These are phyloP conservation scores for Bubo blakistoni DNA, from an alignment of 2,113 vertebrate species.

Conservation along the genomic window DNA sequence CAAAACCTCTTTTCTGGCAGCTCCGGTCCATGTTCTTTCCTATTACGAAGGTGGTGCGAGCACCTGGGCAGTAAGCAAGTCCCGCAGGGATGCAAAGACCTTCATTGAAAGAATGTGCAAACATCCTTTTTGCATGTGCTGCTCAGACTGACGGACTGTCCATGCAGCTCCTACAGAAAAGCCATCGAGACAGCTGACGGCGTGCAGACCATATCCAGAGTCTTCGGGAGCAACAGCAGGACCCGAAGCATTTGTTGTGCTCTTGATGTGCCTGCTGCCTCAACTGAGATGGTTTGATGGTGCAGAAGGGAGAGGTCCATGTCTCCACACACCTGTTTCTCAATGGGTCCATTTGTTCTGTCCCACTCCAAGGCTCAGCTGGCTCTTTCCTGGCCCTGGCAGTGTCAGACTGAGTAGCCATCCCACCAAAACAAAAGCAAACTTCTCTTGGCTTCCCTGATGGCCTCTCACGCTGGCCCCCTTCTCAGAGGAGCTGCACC, in stretches of 20 bases:
- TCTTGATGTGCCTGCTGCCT: not conserved
- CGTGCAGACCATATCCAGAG: not conserved
- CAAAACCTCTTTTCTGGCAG: not conserved
- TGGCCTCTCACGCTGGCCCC: accelerated
- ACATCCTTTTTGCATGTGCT: not conserved
- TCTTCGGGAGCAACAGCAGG: not conserved
- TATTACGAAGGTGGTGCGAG: not conserved
- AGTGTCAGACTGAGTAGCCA: not conserved
- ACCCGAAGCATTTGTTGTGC: not conserved
- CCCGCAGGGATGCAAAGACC: not conserved
- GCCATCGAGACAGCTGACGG: not conserved
- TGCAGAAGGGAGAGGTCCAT: not conserved
- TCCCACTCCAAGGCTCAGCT: not conserved
- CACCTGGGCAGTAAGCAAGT: too few relatives aligned
- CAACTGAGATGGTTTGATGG: not conserved
- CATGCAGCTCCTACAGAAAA: not conserved
- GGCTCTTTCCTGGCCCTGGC: not conserved
- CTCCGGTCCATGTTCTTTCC: not conserved
- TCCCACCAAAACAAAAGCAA: not conserved
- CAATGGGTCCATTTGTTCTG: not conserved
- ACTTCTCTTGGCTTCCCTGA: not conserved
- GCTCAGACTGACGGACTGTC: not conserved
- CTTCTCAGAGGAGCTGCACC: not conserved
- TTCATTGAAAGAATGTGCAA: not conserved
- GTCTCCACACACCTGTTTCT: not conserved